Evolutionary conservation across 2,888 invertebrate genomes (phyloP), one percentile per base, ranked within the genome.

Genomic region (Phengaris arion): DNA sequence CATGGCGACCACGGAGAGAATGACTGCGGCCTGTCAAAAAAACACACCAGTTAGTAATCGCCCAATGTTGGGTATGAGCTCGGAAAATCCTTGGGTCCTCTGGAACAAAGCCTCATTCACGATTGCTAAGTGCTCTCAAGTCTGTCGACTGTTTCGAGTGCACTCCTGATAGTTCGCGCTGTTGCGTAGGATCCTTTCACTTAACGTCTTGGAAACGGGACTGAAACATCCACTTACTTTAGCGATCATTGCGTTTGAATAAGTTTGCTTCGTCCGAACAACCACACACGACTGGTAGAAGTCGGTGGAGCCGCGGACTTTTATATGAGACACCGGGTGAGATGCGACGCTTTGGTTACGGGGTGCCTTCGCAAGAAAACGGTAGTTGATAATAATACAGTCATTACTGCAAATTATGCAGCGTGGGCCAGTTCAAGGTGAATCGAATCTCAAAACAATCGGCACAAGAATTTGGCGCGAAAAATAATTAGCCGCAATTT

Each of bases 201-300:
- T 85, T 82, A 77, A 79, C n/a, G n/a, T n/a, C 69, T 79, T 75
- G 76, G 73, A 73, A 80, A 80, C 79, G 78, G 80, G 81, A 82
- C 79, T 79, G 74, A 76, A 74, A 78, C 81, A 35, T 3, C 35
- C 35, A 93, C 93, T 93, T 92, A 93, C 93, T 93, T 90, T 93
- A 81, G 93, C 89, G 85, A 93, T 91, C 93, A 93, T 93, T 91
- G 87, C 83, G 89, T 87, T 92, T 87, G 89, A 84, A 87, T 90
- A 86, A 89, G 91, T 92, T 92, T 88, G 88, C 89, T 88, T 88
- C 88, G 92, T 89, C 84, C 86, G 90, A 90, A 86, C 90, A 89
- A 90, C 89, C 88, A 90, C 92, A 92, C 93, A 91, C 93, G 87
- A 93, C 93, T 93, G 92, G 89, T 93, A 87, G 83, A 83, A 86